These are phyloP conservation scores for Anser brachyrhynchus DNA, from an alignment of 2,113 vertebrate species.

Conservation along the genomic window DNA sequence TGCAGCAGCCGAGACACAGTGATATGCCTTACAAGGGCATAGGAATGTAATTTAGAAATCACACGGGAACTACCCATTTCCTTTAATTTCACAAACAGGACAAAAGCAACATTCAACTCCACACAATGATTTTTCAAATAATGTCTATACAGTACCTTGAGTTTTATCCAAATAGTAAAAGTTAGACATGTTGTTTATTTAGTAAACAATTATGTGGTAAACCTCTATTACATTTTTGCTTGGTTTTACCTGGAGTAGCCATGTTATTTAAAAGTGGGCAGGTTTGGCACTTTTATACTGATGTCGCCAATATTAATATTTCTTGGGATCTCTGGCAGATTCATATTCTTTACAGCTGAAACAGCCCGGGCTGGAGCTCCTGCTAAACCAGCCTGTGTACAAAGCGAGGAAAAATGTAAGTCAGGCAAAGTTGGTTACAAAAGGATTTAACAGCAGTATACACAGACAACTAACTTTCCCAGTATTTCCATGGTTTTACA, in stretches of 20 bases:
- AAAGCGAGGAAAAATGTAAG: constrained; percentile 80
- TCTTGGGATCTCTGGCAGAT: constrained; percentile 99
- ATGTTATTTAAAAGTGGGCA: constrained; percentile 98
- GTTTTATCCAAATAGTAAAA: constrained; percentile 79
- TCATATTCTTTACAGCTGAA: constrained; percentile 99
- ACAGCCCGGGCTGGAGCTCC: constrained; percentile 98
- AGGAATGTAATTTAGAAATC: constrained; percentile 89
- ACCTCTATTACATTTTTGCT: constrained; percentile 75
- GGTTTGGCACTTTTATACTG: constrained; percentile 99
- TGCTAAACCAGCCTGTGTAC: constrained; percentile 94
- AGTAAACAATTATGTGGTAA: constrained; percentile 89
- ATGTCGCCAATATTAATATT: constrained; percentile 99
- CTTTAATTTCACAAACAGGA: constrained; percentile 79
- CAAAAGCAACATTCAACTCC: constrained; percentile 77
- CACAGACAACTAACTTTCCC: constrained; percentile 55
- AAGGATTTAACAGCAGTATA: constrained; percentile 3
- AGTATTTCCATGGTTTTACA: constrained; percentile 64
- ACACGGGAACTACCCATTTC: constrained; percentile 73
- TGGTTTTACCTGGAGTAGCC: constrained; percentile 79
- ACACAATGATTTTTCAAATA: constrained; percentile 71
- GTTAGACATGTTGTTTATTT: constrained; percentile 78
- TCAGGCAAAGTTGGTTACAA: constrained; percentile 61
- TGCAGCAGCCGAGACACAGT: constrained; percentile 79
- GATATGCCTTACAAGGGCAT: constrained; percentile 77
- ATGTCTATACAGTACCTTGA: constrained; percentile 85